Evolutionary conservation across 1,140 invertebrate species (phyloP).

Genomic region (Cyphomyrmex costatus): DNA sequence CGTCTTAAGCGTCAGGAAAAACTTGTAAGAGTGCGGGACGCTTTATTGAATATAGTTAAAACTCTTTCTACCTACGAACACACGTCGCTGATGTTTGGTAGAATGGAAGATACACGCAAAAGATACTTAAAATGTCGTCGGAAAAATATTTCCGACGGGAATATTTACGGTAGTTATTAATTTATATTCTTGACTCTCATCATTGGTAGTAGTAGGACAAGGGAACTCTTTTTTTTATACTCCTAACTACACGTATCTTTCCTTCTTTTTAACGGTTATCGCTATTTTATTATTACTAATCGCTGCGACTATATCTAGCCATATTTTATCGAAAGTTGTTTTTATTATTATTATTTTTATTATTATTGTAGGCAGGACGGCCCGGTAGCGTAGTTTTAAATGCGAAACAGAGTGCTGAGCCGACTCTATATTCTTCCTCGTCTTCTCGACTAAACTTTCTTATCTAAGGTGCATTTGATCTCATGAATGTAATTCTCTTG

Average conservation of each 20-base stretch:
- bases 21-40: slow-evolving; percentile 85
- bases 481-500: slow-evolving; percentile 69
- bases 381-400: slow-evolving; percentile 63
- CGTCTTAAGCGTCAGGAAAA: slow-evolving; percentile 81
- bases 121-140: slow-evolving; percentile 69
- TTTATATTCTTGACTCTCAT: slow-evolving; percentile 71
- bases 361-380: slow-evolving; percentile 62
- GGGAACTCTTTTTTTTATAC: slow-evolving; percentile 74
- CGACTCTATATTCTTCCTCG: slow-evolving; percentile 56
- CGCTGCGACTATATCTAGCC: slow-evolving; percentile 52
- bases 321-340: slow-evolving; percentile 58
- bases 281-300: slow-evolving; percentile 58
- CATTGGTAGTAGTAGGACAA: slow-evolving; percentile 72
- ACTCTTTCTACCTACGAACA: slow-evolving; percentile 82
- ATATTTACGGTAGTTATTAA: slow-evolving; percentile 67
- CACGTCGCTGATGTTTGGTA: slow-evolving; percentile 68
- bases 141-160: slow-evolving; percentile 6
- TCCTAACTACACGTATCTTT: slow-evolving; percentile 64
- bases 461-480: slow-evolving; percentile 69
- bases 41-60: slow-evolving; percentile 84
- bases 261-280: slow-evolving; percentile 61
- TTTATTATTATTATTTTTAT: slow-evolving; percentile 61
- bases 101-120: slow-evolving; percentile 67
- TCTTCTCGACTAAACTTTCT: slow-evolving; percentile 54
- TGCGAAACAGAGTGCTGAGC: slow-evolving; percentile 36